Conservation (phyloP, 2,797 vertebrate species). For the Emys orbicularis region DNA sequence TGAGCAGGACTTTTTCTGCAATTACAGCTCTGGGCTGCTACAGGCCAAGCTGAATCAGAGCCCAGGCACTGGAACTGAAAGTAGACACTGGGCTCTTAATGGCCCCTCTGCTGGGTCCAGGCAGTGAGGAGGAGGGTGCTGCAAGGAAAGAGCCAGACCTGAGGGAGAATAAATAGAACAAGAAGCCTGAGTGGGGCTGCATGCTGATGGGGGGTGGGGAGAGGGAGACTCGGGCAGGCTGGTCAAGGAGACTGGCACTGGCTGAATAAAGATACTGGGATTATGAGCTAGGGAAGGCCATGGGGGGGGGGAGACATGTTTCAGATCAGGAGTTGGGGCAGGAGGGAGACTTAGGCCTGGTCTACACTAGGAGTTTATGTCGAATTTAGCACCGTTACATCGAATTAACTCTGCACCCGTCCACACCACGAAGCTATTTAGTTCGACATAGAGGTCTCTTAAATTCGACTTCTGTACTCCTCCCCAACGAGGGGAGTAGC, state of each 20-base stretch:
- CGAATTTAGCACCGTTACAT: too few relatives aligned
- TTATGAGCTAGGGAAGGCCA: not conserved
- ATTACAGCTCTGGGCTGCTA: not conserved
- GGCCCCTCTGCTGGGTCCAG: not conserved
- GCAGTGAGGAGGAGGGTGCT: not conserved
- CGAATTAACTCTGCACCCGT: too few relatives aligned
- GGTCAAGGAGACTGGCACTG: not conserved
- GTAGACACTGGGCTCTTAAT: not conserved
- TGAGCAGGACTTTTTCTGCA: not conserved
- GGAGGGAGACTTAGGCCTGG: rapidly evolving
- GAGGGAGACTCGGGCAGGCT: too few relatives aligned
- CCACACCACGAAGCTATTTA: too few relatives aligned
- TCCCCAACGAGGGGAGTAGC: too few relatives aligned
- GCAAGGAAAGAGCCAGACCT: not conserved
- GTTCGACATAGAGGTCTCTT: too few relatives aligned
- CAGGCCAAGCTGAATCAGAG: not conserved
- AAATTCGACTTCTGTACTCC: too few relatives aligned
- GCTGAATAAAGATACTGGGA: not conserved
- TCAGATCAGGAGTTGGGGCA: not conserved
- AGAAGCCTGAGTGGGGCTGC: not conserved
- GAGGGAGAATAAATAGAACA: not conserved
- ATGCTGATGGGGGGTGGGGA: not conserved
- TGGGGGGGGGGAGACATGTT: not conserved
- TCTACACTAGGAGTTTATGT: too few relatives aligned
- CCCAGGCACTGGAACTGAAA: not conserved